A percentile compares a stretch with the other conserved stretches of the same genome.
These are phyloP conservation scores for Phylloscopus trochiloides DNA, from an alignment of 2,113 vertebrate species.

Conservation along the genomic window DNA sequence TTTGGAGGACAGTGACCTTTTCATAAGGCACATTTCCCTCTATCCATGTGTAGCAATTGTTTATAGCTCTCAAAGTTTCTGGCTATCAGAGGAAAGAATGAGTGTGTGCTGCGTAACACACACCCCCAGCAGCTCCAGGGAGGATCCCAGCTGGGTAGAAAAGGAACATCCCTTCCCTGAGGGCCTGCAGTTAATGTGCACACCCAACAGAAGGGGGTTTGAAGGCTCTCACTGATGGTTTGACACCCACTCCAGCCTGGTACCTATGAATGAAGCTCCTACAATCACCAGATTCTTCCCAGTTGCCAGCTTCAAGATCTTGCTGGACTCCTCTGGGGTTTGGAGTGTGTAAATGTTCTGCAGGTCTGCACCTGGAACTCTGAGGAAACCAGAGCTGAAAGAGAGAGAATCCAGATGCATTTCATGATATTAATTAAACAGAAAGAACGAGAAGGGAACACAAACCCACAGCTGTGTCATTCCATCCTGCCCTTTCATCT, in stretches of 20 bases:
- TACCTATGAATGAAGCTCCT: slow-evolving; percentile 88
- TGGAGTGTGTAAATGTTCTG: slow-evolving; percentile 76
- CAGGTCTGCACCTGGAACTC: slow-evolving; percentile 78
- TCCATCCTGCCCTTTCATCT: neutral
- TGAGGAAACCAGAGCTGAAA: slow-evolving; percentile 73
- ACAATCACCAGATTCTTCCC: slow-evolving; percentile 74
- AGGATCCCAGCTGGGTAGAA: neutral
- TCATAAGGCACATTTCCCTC: neutral
- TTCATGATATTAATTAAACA: neutral
- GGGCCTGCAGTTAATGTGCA: neutral
- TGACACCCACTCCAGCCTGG: neutral
- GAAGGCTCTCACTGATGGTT: neutral
- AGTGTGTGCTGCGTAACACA: neutral
- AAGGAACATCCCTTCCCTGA: neutral
- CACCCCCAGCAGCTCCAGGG: neutral
- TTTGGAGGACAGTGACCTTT: neutral
- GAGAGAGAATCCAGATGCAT: neutral
- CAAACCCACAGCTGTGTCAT: neutral
- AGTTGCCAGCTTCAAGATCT: slow-evolving; percentile 73
- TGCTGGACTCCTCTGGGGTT: slow-evolving; percentile 77
- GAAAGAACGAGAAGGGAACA: neutral
- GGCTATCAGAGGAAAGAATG: neutral
- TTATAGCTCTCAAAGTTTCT: neutral
- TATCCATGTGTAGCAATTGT: neutral
- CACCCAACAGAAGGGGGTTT: neutral